These are phyloP conservation scores for Rotaria socialis DNA, from an alignment of 2,888 invertebrate genomes.

Conservation along the genomic window DNA sequence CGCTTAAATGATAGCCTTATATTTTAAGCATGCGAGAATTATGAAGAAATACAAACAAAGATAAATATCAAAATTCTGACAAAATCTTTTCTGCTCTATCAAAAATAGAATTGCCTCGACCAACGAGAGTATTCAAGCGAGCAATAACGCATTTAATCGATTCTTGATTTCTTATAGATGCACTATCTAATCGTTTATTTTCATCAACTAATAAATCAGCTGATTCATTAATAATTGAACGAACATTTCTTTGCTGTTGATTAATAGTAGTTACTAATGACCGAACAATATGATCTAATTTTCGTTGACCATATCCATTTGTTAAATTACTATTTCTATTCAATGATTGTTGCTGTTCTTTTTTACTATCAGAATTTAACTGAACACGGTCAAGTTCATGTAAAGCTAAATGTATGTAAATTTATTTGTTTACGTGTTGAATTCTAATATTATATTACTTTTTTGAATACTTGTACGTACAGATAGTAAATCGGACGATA, in stretches of 20 bases:
- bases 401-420: background rate
- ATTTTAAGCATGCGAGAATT: slow-evolving; percentile 41
- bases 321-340: background rate
- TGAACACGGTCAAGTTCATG: background rate
- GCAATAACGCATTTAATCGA: background rate
- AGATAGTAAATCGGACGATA: background rate
- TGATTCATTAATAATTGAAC: background rate
- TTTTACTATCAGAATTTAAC: background rate
- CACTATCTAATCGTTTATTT: background rate
- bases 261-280: background rate
- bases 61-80: slow-evolving; percentile 60
- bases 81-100: slow-evolving; percentile 68
- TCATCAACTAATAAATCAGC: background rate
- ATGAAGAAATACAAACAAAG: slow-evolving; percentile 2
- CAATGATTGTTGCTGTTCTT: background rate
- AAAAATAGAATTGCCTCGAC: background rate
- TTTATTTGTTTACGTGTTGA: no score
- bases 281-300: background rate
- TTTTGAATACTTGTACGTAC: background rate
- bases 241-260: slow-evolving; percentile 18
- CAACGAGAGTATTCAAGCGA: background rate
- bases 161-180: background rate
- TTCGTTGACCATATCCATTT: background rate
- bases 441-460: background rate
- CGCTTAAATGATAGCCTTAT: no score